phyloP scores from a whole-genome alignment of 2,888 invertebrate species.

The Drosophila algonquin region DNA sequence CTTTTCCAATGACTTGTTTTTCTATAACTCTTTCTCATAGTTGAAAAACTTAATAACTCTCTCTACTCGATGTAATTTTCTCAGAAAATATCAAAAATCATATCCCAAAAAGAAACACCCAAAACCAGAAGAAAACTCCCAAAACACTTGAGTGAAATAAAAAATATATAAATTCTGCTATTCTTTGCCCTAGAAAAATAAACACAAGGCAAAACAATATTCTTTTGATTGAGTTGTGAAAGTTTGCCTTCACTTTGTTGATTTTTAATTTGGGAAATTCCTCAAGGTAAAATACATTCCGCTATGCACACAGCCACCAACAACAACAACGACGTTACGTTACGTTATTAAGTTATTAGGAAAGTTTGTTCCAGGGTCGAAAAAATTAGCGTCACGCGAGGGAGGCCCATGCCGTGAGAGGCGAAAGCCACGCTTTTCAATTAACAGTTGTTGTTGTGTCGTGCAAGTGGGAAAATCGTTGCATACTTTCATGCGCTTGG shows the following conservation, averaged over 20 bases:
- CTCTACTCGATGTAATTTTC: neutral
- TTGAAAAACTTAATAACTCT: too few species aligned
- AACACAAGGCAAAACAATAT: slow-evolving; percentile 13
- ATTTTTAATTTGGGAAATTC: slow-evolving; percentile 20
- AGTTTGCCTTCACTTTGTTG: slow-evolving; percentile 16
- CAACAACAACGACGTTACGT: slow-evolving; percentile 2
- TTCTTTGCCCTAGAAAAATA: neutral
- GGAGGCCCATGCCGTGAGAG: neutral
- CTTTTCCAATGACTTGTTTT: neutral
- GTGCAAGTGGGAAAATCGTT: slow-evolving; percentile 4
- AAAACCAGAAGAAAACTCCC: slow-evolving; percentile 4
- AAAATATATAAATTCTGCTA: neutral
- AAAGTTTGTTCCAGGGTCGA: slow-evolving; percentile 13
- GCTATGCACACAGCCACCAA: neutral
- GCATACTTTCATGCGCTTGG: slow-evolving; percentile 34
- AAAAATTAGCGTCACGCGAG: slow-evolving; percentile 30
- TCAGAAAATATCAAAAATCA: neutral
- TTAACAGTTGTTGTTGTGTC: slow-evolving; percentile 12
- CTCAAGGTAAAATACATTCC: neutral
- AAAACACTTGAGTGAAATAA: slow-evolving; percentile 22
- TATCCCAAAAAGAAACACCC: neutral
- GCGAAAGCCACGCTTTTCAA: slow-evolving; percentile 24
- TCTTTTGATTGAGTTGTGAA: neutral
- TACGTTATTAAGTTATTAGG: slow-evolving; percentile 15
- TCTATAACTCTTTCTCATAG: too few species aligned